Conservation (phyloP, 1,140 invertebrate genomes). For the Maniola jurtina region DNA sequence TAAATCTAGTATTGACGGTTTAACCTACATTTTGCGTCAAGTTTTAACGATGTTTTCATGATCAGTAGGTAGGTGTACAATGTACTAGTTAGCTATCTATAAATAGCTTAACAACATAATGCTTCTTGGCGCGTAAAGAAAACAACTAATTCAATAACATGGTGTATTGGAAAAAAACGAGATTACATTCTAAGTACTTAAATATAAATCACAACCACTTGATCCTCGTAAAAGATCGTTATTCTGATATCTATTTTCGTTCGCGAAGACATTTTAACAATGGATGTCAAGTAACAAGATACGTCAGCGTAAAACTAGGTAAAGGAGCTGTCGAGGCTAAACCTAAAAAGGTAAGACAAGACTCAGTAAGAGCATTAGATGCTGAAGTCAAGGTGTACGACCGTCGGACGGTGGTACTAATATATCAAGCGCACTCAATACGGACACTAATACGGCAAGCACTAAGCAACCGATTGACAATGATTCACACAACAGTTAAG, state of each 20-base stretch:
- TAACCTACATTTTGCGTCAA: neutral
- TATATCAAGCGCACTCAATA: constrained; percentile 64
- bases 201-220: constrained; percentile 72
- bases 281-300: constrained; percentile 38
- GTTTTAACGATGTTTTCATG: constrained; percentile 2
- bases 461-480: constrained; percentile 48
- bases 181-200: constrained; percentile 30
- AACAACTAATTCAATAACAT: constrained; percentile 24
- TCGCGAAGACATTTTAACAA: constrained; percentile 72
- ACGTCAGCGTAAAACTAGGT: constrained; percentile 64
- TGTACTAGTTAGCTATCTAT: constrained; percentile 2
- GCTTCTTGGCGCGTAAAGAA: constrained; percentile 11
- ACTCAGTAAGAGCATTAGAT: constrained; percentile 57
- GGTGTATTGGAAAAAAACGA: constrained; percentile 19
- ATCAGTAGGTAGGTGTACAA: neutral
- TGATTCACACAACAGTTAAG: constrained; percentile 74
- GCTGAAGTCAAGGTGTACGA: constrained; percentile 70
- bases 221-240: constrained; percentile 79
- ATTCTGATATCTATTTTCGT: constrained; percentile 79
- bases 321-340: constrained; percentile 64
- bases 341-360: constrained; percentile 68
- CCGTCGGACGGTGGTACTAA: constrained; percentile 48
- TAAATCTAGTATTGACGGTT: constrained; percentile 10
- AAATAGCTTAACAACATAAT: constrained; percentile 7
- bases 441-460: constrained; percentile 56